These are phyloP conservation scores for Drosophila tripunctata DNA, from an alignment of 2,888 invertebrate genomes.

Conservation along the genomic window DNA sequence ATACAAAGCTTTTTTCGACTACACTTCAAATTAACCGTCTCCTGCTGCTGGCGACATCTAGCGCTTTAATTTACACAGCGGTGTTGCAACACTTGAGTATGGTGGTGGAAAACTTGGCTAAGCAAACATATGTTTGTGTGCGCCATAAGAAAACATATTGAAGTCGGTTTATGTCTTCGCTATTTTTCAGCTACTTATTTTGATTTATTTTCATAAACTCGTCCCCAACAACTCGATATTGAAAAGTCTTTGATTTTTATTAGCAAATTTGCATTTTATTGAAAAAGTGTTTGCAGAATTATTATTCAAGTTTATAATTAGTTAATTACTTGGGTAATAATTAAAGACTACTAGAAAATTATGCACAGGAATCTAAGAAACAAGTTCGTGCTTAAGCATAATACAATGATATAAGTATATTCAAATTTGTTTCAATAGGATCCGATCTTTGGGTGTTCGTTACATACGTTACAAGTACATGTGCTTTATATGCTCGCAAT, in stretches of 20 bases:
- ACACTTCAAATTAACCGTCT: too few species aligned
- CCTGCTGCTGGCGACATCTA: slow-evolving; percentile 22
- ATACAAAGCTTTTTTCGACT: neutral
- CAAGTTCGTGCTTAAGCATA: slow-evolving; percentile 36
- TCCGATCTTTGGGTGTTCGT: slow-evolving; percentile 55
- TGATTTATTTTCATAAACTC: too few species aligned
- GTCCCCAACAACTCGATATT: too few species aligned
- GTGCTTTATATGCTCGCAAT: slow-evolving; percentile 33
- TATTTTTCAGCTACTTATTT: too few species aligned
- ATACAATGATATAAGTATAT: slow-evolving; percentile 37
- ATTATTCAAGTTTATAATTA: slow-evolving; percentile 41
- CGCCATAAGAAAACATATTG: too few species aligned
- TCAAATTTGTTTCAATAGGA: slow-evolving; percentile 36
- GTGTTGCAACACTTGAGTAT: neutral
- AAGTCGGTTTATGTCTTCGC: too few species aligned
- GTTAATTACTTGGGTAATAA: slow-evolving; percentile 55
- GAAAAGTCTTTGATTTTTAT: slow-evolving; percentile 8
- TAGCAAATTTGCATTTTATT: slow-evolving; percentile 48
- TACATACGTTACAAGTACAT: slow-evolving; percentile 30
- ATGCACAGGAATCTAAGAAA: slow-evolving; percentile 64
- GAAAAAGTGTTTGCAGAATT: slow-evolving; percentile 51
- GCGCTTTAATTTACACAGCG: neutral
- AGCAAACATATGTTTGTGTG: too few species aligned
- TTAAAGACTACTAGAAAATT: slow-evolving; percentile 60
- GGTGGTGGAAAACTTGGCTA: slow-evolving; percentile 18